phyloP scores from a whole-genome alignment of 2,888 invertebrate genomes.

The Noctua pronuba region DNA sequence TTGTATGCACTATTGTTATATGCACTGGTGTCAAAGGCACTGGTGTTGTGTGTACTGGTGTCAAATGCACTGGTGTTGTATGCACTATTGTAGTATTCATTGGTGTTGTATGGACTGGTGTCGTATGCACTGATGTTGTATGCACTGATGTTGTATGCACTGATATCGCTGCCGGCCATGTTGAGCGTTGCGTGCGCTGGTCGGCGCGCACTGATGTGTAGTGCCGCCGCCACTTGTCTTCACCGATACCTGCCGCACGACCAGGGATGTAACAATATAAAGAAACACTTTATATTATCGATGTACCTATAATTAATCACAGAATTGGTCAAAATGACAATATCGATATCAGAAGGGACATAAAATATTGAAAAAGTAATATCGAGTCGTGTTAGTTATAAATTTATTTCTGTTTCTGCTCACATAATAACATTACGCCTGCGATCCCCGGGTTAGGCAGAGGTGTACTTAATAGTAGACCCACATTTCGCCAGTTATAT shows the following conservation, averaged over 20 bases:
- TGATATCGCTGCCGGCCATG: neutral
- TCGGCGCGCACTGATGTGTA: neutral
- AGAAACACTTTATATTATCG: neutral
- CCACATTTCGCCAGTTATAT: no score
- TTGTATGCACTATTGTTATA: neutral
- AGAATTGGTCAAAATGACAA: neutral
- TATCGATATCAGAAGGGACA: neutral
- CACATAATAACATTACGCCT: no score
- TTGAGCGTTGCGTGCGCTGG: neutral
- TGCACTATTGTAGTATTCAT: neutral
- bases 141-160: neutral
- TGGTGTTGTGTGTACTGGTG: neutral
- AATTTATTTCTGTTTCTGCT: no score
- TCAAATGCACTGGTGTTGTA: neutral
- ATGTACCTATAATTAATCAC: neutral
- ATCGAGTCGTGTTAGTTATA: neutral
- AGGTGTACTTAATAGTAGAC: no score
- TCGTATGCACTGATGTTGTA: neutral
- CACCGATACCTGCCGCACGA: neutral
- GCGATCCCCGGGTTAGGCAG: no score
- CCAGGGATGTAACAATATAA: neutral
- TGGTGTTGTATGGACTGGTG: neutral
- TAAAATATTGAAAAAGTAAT: neutral
- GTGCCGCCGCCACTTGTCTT: neutral
- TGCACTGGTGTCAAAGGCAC: neutral